phyloP scores from a whole-genome alignment of 92 coral and sea anemone genomes.

The Nematostella vectensis region DNA sequence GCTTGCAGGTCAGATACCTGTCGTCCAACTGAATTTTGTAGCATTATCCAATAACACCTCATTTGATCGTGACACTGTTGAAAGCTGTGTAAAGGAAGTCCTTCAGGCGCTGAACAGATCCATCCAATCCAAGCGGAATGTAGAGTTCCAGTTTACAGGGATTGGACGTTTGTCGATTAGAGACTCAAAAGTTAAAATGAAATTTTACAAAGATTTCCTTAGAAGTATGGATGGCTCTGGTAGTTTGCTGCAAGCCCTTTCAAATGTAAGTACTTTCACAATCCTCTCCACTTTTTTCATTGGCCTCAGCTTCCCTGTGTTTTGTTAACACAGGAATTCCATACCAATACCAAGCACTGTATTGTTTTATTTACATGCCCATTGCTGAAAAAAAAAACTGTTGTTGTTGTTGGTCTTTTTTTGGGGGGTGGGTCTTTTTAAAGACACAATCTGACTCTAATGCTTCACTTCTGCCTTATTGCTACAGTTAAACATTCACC shows the following conservation, averaged over 20 bases:
- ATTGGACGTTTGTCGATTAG: conserved; percentile 89
- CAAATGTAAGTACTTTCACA: conserved; percentile 80
- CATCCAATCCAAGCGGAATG: conserved; percentile 86
- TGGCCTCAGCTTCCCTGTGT: too few species aligned
- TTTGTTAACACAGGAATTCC: too few species aligned
- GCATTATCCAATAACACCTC: conserved; percentile 77
- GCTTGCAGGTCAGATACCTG: conserved; percentile 83
- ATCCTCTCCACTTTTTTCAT: too few species aligned
- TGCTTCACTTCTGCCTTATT: too few species aligned
- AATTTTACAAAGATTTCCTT: conserved; percentile 87
- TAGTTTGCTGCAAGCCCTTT: conserved; percentile 73
- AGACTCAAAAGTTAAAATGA: conserved; percentile 94
- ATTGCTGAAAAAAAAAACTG: too few species aligned
- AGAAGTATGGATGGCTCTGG: conserved; percentile 94
- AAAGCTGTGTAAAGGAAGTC: conserved; percentile 94
- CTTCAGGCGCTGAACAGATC: conserved; percentile 89
- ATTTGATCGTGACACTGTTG: conserved; percentile 89
- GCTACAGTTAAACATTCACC: background rate
- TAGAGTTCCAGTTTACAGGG: conserved; percentile 90
- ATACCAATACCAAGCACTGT: too few species aligned
- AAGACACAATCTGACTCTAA: too few species aligned
- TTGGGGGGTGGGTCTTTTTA: too few species aligned
- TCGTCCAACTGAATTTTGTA: conserved; percentile 85
- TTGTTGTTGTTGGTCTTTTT: too few species aligned
- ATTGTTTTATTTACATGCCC: too few species aligned